Evolutionary conservation across 1,140 invertebrate genomes (phyloP), one percentile per base, ranked within the genome.

Genomic region (Caenorhabditis inopinata): DNA sequence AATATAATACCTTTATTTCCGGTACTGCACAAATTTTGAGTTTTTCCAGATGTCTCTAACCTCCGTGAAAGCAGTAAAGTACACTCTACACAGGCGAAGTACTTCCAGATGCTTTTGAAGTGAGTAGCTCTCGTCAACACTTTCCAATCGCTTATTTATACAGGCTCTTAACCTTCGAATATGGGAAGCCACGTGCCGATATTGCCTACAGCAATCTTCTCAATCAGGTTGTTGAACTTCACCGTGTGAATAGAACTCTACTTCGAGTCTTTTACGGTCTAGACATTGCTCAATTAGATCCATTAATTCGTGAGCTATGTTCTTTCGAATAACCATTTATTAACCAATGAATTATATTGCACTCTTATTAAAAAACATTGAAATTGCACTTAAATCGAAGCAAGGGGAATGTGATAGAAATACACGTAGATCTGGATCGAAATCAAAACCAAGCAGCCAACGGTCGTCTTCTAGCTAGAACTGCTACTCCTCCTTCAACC

Each of bases 281-380:
- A 68, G 58, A 68, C 38, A 68, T 68, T 68, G 58, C 58, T 12
- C 58, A 68, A 68, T 68, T 68, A 38, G 58, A 68, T 38, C 58
- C 58, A 38, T 42, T 68, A 11, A 68, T 68, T 38, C 29, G 58
- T 38, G 58, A 68, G 23, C 32, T 68, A 3, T 68, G 58, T 68
- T 68, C 58, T 68, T 68, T 68, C 23, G 32, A 68, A 68, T 68
- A 68, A 68, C 32, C 58, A 38, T 68, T 68, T 68, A 68, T 68
- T 68, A 68, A 38, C 32, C 25, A n/a, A 38, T 42, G 16, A 68
- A 68, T 21, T 42, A 32, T 68, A 68, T 68, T 68, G 58, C n/a
- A 42, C 32, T 38, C 58, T 68, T 68, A 68, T 68, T 68, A 68
- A 38, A 68, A 38, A 21, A 11, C 14, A 7, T 68, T 42, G 21